Evolutionary conservation across 2,888 invertebrate species (phyloP).

Genomic region (Lepidochitona cinerea): DNA sequence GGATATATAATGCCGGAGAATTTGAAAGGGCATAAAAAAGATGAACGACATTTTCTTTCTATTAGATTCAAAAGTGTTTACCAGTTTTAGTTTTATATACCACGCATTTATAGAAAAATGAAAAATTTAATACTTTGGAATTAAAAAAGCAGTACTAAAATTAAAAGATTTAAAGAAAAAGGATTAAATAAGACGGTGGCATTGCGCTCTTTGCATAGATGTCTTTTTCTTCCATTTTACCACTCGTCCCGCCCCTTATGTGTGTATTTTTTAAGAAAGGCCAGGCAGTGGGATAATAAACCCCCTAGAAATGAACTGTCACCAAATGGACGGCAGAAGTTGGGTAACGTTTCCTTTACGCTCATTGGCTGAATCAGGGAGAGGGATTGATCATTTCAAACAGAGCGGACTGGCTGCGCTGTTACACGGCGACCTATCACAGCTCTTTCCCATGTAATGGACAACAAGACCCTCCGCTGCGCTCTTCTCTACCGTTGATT

Average conservation of each 20-base stretch:
- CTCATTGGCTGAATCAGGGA: neutral
- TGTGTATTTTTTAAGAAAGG: neutral
- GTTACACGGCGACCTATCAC: neutral
- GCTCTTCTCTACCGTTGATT: neutral
- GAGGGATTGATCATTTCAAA: constrained; percentile 2
- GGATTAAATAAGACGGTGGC: no score
- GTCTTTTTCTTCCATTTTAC: no score
- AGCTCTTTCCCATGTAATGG: neutral
- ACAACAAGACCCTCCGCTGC: neutral
- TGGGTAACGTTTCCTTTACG: neutral
- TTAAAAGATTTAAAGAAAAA: no score
- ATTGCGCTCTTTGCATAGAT: no score
- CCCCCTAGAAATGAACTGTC: neutral
- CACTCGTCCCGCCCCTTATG: neutral
- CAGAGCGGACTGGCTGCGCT: neutral
- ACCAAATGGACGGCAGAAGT: neutral
- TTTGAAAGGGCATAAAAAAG: no score
- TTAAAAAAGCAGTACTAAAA: no score
- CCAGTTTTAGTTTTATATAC: no score
- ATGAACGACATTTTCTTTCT: no score
- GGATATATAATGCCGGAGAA: no score
- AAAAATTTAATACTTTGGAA: no score
- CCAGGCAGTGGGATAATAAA: neutral
- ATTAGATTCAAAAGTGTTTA: no score
- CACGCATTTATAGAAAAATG: no score